Base-by-base conservation (phyloP, 2,888 invertebrate genomes). In the Tetheella fluctuosa region DNA sequence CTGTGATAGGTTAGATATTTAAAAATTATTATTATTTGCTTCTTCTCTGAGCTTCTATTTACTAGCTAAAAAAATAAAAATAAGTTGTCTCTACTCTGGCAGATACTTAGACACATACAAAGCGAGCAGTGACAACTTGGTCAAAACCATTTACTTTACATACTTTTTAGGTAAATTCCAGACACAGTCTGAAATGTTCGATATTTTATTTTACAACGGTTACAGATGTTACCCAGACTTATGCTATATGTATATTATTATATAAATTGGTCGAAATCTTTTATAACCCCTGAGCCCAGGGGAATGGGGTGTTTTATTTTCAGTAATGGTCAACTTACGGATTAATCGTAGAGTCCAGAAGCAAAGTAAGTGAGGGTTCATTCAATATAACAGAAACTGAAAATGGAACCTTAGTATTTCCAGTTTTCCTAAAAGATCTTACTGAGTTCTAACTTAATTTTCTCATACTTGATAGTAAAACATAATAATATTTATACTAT, bases 181-280 rank as follows among this genome's bases (percentile, higher is more conserved):
- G 48, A 48, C 39, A 39, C n/a, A 20, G 48, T 20, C 7, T 10
- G 48, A 48, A 48, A 20, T 34, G 20, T 48, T n/a, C 10, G 8
- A 48, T 48, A 48, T 48, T 48, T 48, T 20, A 48, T 48, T 48
- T 48, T 48, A 48, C 48, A n/a, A 48, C 20, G 20, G 48, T 48
- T 48, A 8, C 48, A 48, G n/a, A 48, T 48, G 48, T 48, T 48
- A 42, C 42, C 15, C 15, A 17, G 48, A 48, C n/a, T 10, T 20
- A 20, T 10, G 17, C 42, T 6, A n/a, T 17, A 48, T 39, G 13
- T 10, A n/a, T 42, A n/a, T 39, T n/a, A n/a, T 39, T 15, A n/a
- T 4, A n/a, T 39, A 15, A 39, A 39, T 42, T 4, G n/a, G 15
- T 42, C 42, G 42, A 42, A 42, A 4, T 15, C 6, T 1, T 39